phyloP scores from a whole-genome alignment of 2,797 vertebrate genomes.

The Gobionotothen gibberifrons region DNA sequence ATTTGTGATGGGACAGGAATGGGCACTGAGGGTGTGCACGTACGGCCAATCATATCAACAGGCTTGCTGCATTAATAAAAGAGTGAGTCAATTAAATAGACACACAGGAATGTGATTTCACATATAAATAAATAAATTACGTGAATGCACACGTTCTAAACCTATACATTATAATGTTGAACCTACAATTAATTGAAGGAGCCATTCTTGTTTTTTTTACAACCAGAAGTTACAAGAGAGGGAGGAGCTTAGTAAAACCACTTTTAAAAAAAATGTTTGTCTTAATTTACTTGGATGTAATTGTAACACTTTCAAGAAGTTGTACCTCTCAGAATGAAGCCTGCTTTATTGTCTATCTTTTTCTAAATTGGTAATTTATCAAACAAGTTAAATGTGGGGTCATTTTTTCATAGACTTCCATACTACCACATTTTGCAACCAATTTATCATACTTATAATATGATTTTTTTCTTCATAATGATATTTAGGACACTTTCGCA shows the following conservation, averaged over 20 bases:
- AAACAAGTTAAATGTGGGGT: too few relatives aligned
- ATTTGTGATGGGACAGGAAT: conserved; percentile 96
- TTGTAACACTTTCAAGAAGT: too few relatives aligned
- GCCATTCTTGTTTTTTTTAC: not conserved
- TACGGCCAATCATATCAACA: conserved; percentile 77
- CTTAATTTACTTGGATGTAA: too few relatives aligned
- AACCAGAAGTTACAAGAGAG: too few relatives aligned
- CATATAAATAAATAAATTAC: not conserved
- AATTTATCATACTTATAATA: not conserved
- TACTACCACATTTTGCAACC: not conserved
- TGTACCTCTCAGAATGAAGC: too few relatives aligned
- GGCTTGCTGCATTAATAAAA: conserved; percentile 75
- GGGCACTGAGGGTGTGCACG: conserved; percentile 87
- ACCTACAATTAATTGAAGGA: not conserved
- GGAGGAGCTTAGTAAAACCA: too few relatives aligned
- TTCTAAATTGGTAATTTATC: too few relatives aligned
- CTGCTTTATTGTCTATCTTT: too few relatives aligned
- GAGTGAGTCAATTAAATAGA: conserved; percentile 7
- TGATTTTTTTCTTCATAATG: too few relatives aligned
- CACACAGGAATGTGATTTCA: not conserved
- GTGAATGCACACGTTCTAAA: not conserved
- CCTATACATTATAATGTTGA: not conserved
- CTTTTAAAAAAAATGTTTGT: too few relatives aligned
- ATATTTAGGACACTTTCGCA: not conserved
- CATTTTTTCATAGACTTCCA: too few relatives aligned